Evolutionary conservation across 1,140 invertebrate genomes (phyloP).

Genomic region (Megathymus violae): DNA sequence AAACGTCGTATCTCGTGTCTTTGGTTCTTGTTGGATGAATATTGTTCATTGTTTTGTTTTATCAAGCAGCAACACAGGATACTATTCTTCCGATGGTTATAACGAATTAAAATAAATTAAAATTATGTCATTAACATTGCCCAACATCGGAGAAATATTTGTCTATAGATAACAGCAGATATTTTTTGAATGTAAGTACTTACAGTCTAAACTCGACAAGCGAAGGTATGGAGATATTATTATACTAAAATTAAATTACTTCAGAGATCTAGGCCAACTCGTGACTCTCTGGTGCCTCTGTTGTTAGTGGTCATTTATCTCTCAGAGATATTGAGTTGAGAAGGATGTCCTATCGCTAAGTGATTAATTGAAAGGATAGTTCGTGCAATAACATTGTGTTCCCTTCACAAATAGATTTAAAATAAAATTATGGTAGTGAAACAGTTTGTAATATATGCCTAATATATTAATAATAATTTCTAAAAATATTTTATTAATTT

Average conservation of each 20-base stretch:
- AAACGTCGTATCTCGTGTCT: constrained; percentile 18
- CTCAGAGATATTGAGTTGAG: constrained; percentile 22
- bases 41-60: constrained; percentile 11
- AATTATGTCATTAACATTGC: neutral
- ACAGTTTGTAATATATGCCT: too few relatives aligned
- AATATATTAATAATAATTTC: too few relatives aligned
- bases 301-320: constrained; percentile 21
- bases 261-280: constrained; percentile 11
- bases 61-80: neutral
- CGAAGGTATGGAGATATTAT: neutral
- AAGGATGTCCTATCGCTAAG: constrained; percentile 19
- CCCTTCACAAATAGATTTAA: neutral
- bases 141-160: too few relatives aligned
- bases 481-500: too few relatives aligned
- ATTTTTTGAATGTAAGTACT: too few relatives aligned
- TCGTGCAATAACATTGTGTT: neutral
- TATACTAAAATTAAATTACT: constrained; percentile 16
- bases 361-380: constrained; percentile 11
- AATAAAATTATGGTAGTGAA: neutral
- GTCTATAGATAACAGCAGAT: too few relatives aligned
- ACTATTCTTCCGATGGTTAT: neutral
- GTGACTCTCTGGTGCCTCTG: constrained; percentile 6
- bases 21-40: constrained; percentile 18
- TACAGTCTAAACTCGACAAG: neutral
- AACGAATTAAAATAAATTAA: neutral